These are phyloP conservation scores for Cirrhinus mrigala DNA, from an alignment of 2,797 vertebrate genomes.

Conservation along the genomic window DNA sequence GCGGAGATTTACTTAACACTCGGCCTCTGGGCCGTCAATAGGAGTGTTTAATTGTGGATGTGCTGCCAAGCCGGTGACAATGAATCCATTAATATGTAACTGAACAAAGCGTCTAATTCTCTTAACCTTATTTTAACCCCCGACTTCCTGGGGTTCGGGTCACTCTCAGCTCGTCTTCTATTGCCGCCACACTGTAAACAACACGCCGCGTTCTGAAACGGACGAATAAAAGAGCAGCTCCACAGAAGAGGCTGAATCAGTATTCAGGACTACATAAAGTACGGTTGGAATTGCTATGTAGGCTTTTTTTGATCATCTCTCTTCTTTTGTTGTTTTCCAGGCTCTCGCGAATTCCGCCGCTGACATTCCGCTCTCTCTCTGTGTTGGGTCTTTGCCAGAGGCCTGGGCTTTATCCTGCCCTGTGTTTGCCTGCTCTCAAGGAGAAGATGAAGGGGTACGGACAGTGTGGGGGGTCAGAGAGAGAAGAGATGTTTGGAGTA, in stretches of 20 bases:
- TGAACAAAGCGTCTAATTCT: conserved; percentile 75
- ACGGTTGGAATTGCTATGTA: conserved; percentile 47
- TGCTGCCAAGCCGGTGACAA: conserved; percentile 73
- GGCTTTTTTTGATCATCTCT: conserved; percentile 43
- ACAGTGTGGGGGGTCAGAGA: conserved; percentile 39
- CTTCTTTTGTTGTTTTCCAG: conserved; percentile 61
- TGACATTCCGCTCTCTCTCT: conserved; percentile 62
- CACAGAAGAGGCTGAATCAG: conserved; percentile 48
- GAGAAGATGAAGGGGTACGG: conserved; percentile 41
- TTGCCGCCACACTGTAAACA: conserved; percentile 45
- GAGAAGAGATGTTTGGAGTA: conserved; percentile 25
- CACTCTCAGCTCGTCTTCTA: conserved; percentile 65
- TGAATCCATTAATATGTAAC: conserved; percentile 74
- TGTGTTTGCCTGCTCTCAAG: conserved; percentile 60
- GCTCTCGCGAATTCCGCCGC: conserved; percentile 60
- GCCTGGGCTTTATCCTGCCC: conserved; percentile 64
- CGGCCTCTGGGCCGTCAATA: conserved; percentile 65
- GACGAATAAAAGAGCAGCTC: conserved; percentile 47
- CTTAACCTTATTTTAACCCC: conserved; percentile 72
- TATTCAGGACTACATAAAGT: conserved; percentile 54
- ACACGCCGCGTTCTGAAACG: conserved; percentile 40
- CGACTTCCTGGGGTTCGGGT: conserved; percentile 70
- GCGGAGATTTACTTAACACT: conserved; percentile 69
- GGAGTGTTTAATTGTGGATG: conserved; percentile 72
- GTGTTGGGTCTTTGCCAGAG: conserved; percentile 61